These are phyloP conservation scores for Bombylius major DNA, from an alignment of 2,888 invertebrate genomes.

Conservation along the genomic window DNA sequence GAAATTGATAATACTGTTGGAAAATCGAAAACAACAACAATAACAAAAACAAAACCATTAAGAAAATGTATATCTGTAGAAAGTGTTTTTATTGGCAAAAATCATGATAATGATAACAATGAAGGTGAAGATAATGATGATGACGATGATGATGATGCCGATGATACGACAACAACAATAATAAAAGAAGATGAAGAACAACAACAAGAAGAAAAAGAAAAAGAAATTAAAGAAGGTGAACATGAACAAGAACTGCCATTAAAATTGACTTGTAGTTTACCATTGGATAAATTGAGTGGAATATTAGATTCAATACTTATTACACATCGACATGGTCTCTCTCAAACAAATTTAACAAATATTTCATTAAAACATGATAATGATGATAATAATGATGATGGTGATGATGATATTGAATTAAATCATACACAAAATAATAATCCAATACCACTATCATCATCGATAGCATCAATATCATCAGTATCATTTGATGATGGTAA, in stretches of 20 bases:
- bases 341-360: background rate
- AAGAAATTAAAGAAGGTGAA: background rate
- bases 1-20: background rate
- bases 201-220: background rate
- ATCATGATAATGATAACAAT: background rate
- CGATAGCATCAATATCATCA: background rate
- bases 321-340: background rate
- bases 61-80: conserved; percentile 5
- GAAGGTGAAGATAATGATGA: background rate
- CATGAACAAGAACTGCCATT: background rate
- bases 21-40: background rate
- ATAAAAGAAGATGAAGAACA: background rate
- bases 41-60: background rate
- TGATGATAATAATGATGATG: background rate
- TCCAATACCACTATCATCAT: no score
- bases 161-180: background rate
- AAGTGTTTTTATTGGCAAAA: conserved; percentile 4
- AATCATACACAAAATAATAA: no score
- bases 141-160: background rate
- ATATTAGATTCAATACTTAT: conserved; percentile 20
- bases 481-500: background rate
- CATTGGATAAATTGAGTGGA: conserved; percentile 30
- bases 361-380: background rate
- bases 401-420: background rate
- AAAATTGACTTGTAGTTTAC: conserved; percentile 25